A percentile compares a stretch with the other conserved stretches of the same genome.
phyloP scores from a whole-genome alignment of 2,888 invertebrate genomes.

The Belgica antarctica region DNA sequence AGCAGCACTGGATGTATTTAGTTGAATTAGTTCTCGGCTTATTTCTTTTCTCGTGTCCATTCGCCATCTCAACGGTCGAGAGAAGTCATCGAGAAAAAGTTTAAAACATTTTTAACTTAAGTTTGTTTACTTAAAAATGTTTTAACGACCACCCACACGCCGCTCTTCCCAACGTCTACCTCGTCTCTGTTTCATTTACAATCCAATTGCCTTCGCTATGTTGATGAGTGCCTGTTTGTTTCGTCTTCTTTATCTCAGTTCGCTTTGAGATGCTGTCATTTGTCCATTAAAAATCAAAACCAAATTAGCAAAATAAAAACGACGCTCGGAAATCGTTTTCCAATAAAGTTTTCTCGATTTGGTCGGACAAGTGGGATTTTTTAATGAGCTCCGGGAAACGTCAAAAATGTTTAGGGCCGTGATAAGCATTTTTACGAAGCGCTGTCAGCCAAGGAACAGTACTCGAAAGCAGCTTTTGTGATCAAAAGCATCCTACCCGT shows the following conservation, averaged over 20 bases:
- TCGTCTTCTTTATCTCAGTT: neutral
- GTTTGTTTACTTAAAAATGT: neutral
- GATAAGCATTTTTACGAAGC: neutral
- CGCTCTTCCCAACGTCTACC: neutral
- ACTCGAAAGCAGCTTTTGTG: neutral
- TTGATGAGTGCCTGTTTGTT: neutral
- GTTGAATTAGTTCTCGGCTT: neutral
- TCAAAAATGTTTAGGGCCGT: neutral
- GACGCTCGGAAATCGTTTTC: neutral
- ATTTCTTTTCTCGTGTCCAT: neutral
- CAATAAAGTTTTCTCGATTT: slow-evolving; percentile 10
- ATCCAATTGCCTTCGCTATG: neutral
- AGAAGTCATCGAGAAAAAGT: neutral
- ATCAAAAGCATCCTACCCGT: neutral
- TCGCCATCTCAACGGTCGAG: too few species aligned
- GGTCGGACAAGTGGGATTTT: slow-evolving; percentile 9
- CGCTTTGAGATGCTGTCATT: neutral
- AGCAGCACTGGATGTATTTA: neutral
- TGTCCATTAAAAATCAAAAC: slow-evolving; percentile 13
- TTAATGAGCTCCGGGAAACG: neutral
- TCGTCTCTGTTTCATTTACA: neutral
- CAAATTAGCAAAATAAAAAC: neutral
- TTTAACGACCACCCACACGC: slow-evolving; percentile 18
- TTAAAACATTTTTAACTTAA: neutral
- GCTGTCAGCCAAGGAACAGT: neutral